phyloP scores from a whole-genome alignment of 2,888 invertebrate species.

The Habrosyne pyritoides region DNA sequence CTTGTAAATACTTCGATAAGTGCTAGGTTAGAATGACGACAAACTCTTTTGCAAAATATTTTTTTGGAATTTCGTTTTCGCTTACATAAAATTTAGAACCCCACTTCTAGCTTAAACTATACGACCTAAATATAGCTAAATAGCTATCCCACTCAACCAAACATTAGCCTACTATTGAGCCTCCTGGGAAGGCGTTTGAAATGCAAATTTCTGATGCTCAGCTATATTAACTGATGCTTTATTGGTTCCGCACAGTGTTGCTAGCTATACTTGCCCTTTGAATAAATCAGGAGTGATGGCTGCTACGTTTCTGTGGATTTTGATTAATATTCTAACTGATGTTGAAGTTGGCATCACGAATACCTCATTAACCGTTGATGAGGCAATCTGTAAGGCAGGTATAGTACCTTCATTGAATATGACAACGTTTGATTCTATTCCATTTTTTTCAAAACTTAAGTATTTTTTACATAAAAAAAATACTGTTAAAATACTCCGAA shows the following conservation, averaged over 20 bases:
- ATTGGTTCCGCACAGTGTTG: slow-evolving; percentile 56
- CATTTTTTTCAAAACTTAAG: too few relatives aligned
- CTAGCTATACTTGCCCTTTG: not conserved
- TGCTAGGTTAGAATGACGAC: not conserved
- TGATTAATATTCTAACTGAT: slow-evolving; percentile 3
- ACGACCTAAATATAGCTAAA: slow-evolving; percentile 57
- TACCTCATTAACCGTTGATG: not conserved
- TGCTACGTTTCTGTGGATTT: slow-evolving; percentile 7
- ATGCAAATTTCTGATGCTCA: slow-evolving; percentile 72
- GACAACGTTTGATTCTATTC: not conserved
- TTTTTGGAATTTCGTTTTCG: not conserved
- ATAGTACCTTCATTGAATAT: too few relatives aligned
- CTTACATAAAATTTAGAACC: slow-evolving; percentile 15
- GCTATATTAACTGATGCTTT: slow-evolving; percentile 70
- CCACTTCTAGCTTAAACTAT: slow-evolving; percentile 37
- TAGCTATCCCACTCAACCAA: slow-evolving; percentile 51
- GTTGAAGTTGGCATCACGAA: not conserved
- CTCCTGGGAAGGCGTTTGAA: slow-evolving; percentile 60
- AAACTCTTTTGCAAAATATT: not conserved
- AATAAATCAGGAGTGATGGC: slow-evolving; percentile 26
- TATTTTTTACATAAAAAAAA: too few relatives aligned
- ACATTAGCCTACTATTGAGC: slow-evolving; percentile 49
- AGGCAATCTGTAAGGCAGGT: not conserved
- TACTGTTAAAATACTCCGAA: too few relatives aligned
- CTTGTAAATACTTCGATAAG: not conserved